phyloP scores from a whole-genome alignment of 2,797 vertebrate genomes.

The Sebastes diploproa region DNA sequence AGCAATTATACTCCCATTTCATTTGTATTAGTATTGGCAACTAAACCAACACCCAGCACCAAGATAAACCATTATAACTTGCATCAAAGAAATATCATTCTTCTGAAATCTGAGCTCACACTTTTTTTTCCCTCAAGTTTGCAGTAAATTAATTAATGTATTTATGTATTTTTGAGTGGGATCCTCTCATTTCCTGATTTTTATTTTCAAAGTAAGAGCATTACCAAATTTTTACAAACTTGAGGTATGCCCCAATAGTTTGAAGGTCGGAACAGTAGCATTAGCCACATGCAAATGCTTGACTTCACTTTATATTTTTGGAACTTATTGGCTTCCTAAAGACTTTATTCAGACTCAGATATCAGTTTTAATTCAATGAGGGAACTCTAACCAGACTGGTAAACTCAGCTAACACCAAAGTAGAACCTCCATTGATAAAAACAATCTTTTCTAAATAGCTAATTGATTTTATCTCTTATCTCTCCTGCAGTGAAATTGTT shows the following conservation, averaged over 20 bases:
- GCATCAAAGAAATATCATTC: background rate
- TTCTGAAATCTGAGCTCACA: background rate
- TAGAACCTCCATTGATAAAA: background rate
- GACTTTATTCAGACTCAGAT: background rate
- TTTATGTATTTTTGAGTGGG: background rate
- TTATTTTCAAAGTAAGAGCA: background rate
- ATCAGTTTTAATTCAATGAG: background rate
- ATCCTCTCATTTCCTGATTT: background rate
- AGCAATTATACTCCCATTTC: background rate
- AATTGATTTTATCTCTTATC: background rate
- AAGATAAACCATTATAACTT: background rate
- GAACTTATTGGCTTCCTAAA: background rate
- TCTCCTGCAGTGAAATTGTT: constrained; percentile 89
- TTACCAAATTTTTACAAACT: background rate
- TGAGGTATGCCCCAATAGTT: background rate
- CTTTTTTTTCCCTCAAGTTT: background rate
- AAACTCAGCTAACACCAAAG: background rate
- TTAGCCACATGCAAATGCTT: background rate
- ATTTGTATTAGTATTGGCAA: background rate
- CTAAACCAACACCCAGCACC: background rate
- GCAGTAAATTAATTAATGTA: too few relatives aligned
- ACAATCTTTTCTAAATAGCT: background rate
- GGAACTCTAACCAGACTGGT: background rate
- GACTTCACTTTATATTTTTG: background rate
- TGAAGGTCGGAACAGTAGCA: background rate